These are phyloP conservation scores for Eubasilissa regina DNA, from an alignment of 1,140 invertebrate species.

Conservation along the genomic window DNA sequence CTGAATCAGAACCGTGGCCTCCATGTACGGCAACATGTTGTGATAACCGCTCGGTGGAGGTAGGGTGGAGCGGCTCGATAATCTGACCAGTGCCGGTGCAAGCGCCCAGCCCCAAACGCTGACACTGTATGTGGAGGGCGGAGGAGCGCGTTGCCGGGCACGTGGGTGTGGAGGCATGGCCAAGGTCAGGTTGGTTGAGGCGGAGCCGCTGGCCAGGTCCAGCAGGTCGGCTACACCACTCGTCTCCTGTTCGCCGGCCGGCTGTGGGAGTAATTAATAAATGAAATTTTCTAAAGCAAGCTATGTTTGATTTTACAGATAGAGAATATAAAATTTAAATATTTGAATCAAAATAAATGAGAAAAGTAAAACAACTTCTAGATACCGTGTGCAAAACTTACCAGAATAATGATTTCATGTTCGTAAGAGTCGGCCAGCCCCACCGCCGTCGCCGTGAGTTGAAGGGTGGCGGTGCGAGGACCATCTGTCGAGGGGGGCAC, in stretches of 20 bases:
- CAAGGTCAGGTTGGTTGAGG: slow-evolving; percentile 43
- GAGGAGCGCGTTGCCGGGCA: slow-evolving; percentile 1
- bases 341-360: too few species aligned
- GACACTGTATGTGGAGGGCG: not conserved
- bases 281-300: not conserved
- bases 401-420: slow-evolving; percentile 47
- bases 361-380: too few species aligned
- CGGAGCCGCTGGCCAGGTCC: slow-evolving; percentile 42
- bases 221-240: slow-evolving; percentile 42
- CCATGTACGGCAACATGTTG: slow-evolving; percentile 58
- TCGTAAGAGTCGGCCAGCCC: slow-evolving; percentile 50
- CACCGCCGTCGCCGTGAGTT: slow-evolving; percentile 41
- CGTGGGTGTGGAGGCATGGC: slow-evolving; percentile 17
- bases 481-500: slow-evolving; percentile 49
- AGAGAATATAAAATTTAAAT: too few species aligned
- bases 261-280: slow-evolving; percentile 31
- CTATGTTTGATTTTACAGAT: not conserved
- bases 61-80: slow-evolving; percentile 50
- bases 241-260: slow-evolving; percentile 53
- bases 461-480: slow-evolving; percentile 43
- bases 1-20: slow-evolving; percentile 42
- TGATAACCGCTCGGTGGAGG: slow-evolving; percentile 63
- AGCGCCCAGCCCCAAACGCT: slow-evolving; percentile 64
- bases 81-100: slow-evolving; percentile 62
- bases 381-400: not conserved